phyloP scores from a whole-genome alignment of 2,113 vertebrate species.

The Dipodomys stephensi region DNA sequence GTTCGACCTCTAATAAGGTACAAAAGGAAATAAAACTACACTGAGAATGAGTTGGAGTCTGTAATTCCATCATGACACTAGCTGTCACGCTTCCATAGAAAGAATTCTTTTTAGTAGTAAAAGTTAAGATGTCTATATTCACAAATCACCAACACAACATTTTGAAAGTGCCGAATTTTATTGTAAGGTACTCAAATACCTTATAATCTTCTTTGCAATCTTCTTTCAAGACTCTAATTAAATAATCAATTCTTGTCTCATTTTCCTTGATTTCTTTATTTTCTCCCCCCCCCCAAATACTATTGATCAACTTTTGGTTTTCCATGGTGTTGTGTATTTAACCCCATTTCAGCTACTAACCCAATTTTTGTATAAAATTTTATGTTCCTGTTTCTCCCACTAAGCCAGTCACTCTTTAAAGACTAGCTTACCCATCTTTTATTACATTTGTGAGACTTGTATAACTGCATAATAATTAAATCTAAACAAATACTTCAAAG shows the following conservation, averaged over 20 bases:
- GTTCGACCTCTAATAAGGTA: background rate
- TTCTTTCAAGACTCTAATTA: slow-evolving; percentile 2
- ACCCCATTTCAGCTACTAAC: background rate
- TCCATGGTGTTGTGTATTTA: background rate
- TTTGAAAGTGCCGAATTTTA: slow-evolving; percentile 43
- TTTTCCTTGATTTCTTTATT: background rate
- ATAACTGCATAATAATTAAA: background rate
- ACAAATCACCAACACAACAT: background rate
- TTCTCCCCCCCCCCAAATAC: background rate
- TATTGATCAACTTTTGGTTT: background rate
- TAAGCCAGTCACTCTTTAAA: background rate
- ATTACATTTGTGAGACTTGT: background rate
- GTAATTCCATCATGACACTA: background rate
- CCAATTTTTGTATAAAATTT: background rate
- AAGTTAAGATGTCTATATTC: background rate
- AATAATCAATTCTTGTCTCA: background rate
- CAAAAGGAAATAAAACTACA: background rate
- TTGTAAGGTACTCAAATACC: slow-evolving; percentile 24
- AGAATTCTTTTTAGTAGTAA: background rate
- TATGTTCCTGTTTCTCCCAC: background rate
- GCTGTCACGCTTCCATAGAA: slow-evolving; percentile 1
- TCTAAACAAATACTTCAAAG: slow-evolving; percentile 26
- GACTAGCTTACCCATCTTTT: background rate
- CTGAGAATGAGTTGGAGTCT: slow-evolving; percentile 38
- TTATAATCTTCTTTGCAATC: background rate